Evolutionary conservation across 2,888 invertebrate species (phyloP).

Genomic region (Drosophila subquinaria): DNA sequence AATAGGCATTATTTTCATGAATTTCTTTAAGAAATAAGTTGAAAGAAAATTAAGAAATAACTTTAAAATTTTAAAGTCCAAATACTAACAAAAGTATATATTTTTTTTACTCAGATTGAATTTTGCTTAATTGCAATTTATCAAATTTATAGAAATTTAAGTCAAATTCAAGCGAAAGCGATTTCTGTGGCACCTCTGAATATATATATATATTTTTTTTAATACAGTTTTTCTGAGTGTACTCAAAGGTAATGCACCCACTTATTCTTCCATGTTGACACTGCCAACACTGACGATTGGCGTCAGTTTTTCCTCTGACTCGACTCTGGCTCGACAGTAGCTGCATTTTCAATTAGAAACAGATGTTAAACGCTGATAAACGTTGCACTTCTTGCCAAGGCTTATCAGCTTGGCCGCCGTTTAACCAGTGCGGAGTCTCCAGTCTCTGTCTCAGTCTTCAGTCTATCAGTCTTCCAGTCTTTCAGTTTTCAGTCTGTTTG

Average conservation of each 20-base stretch:
- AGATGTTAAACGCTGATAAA: slow-evolving; percentile 82
- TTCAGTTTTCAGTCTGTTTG: slow-evolving; percentile 31
- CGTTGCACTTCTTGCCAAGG: slow-evolving; percentile 28
- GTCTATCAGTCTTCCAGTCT: neutral
- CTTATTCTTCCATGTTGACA: slow-evolving; percentile 69
- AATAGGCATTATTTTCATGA: too few species aligned
- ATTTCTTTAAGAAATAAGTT: too few species aligned
- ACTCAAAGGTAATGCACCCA: neutral
- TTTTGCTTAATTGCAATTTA: too few species aligned
- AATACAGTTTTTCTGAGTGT: neutral
- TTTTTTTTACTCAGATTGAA: neutral
- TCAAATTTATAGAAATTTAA: too few species aligned
- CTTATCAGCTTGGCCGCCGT: slow-evolving; percentile 48
- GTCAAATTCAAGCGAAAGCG: too few species aligned
- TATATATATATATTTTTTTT: too few species aligned
- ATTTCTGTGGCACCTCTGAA: too few species aligned
- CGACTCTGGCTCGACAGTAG: slow-evolving; percentile 72
- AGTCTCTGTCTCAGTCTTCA: neutral
- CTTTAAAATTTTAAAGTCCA: too few species aligned
- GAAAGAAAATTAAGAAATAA: too few species aligned
- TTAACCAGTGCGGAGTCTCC: slow-evolving; percentile 25
- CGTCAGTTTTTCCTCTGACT: slow-evolving; percentile 76
- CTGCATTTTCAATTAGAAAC: slow-evolving; percentile 84
- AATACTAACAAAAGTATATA: too few species aligned
- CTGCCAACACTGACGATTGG: slow-evolving; percentile 77